A percentile compares a stretch with the other conserved stretches of the same genome.
phyloP scores from a whole-genome alignment of 2,888 invertebrate genomes.

The Lydus trimaculatus region DNA sequence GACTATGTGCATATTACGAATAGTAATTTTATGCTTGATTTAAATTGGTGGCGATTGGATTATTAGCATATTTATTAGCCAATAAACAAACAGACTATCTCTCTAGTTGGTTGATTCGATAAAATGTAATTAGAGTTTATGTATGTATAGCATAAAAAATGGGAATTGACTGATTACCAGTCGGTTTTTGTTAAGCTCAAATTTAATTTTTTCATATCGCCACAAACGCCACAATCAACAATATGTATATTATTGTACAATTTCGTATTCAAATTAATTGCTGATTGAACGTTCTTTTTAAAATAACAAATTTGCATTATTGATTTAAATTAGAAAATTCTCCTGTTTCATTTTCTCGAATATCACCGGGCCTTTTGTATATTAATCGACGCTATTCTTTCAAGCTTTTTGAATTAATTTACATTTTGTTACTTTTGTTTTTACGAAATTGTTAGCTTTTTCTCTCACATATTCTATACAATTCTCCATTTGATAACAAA shows the following conservation, averaged over 20 bases:
- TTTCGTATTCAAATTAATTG: background rate
- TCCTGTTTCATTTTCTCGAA: background rate
- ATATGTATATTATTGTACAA: background rate
- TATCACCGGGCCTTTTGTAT: too few species aligned
- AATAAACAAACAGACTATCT: background rate
- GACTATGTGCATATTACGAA: background rate
- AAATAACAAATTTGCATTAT: background rate
- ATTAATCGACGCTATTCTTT: too few species aligned
- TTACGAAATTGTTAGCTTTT: too few species aligned
- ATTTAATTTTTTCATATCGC: background rate
- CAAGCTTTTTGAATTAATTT: too few species aligned
- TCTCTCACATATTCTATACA: background rate
- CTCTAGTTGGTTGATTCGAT: background rate
- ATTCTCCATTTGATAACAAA: background rate
- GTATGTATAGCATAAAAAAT: background rate
- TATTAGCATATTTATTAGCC: background rate
- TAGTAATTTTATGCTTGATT: slow-evolving; percentile 8
- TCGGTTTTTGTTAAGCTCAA: background rate
- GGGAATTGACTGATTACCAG: background rate
- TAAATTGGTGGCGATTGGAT: slow-evolving; percentile 9
- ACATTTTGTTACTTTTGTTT: too few species aligned
- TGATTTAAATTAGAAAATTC: background rate
- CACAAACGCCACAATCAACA: background rate
- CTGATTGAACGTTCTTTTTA: background rate
- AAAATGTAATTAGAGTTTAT: background rate